Evolutionary conservation across 2,888 invertebrate genomes (phyloP).

Genomic region (Apeira syringaria): DNA sequence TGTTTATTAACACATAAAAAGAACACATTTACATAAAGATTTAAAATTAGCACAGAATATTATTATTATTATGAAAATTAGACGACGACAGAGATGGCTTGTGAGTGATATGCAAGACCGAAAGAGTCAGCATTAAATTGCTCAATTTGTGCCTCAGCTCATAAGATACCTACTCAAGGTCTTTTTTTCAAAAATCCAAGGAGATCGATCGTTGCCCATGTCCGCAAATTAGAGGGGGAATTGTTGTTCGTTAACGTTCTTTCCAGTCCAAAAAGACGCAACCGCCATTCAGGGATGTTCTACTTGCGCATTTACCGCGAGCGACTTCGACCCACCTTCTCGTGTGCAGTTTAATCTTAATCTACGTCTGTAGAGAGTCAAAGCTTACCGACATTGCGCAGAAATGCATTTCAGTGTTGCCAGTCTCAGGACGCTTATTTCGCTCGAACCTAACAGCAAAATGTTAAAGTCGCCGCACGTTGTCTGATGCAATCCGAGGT

Average conservation of each 20-base stretch:
- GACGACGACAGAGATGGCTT: conserved; percentile 47
- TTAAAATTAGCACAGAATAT: no score
- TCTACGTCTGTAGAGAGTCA: conserved; percentile 59
- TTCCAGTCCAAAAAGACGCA: conserved; percentile 39
- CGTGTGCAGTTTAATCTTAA: conserved; percentile 45
- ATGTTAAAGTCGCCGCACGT: conserved; percentile 15
- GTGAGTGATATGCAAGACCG: conserved; percentile 39
- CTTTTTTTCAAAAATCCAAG: conserved; percentile 80
- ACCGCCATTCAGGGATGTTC: conserved; percentile 30
- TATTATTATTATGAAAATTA: no score
- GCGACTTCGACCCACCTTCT: conserved; percentile 3
- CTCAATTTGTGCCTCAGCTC: conserved; percentile 77
- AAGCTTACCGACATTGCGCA: conserved; percentile 64
- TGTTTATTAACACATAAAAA: no score
- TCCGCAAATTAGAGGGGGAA: conserved; percentile 81
- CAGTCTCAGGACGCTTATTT: conserved; percentile 60
- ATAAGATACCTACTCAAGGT: conserved; percentile 63
- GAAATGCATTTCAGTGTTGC: conserved; percentile 69
- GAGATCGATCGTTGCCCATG: conserved; percentile 81
- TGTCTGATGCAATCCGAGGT: conserved; percentile 31
- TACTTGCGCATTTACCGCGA: conserved; percentile 3
- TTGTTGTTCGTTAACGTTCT: conserved; percentile 73
- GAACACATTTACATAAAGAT: no score
- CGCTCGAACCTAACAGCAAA: conserved; percentile 50
- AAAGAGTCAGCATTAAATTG: conserved; percentile 72